Evolutionary conservation across 2,888 invertebrate genomes (phyloP), one percentile per base, ranked within the genome.

Genomic region (Perithous albicinctus): DNA sequence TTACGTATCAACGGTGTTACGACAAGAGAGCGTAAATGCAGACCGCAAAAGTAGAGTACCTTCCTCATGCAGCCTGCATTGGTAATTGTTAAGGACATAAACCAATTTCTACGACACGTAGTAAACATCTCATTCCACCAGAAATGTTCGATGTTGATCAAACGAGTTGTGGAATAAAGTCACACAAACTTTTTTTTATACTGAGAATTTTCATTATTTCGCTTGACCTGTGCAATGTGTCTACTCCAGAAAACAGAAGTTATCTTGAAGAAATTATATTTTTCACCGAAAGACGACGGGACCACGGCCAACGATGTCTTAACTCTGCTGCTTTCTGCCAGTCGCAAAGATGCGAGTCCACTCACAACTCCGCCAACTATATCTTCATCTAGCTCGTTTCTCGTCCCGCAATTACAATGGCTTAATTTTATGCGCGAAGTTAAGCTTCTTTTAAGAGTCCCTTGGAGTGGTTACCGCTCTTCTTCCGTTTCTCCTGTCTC

Each of bases 391-490:
- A 48, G 23, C 74, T 77, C 73, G 59, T 77, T 83, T 77, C 69
- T 48, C 75, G 72, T 83, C 66, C 67, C 88, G 88, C 90, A 92
- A 91, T 90, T 90, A 88, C 91, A 89, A 91, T 91, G 89, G 90
- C 87, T 91, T 91, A 92, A 92, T 92, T 92, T 92, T 91, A 92
- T 92, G 92, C 92, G 86, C 86, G 76, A 91, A 91, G 91, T 92
- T 92, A 90, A 91, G 90, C 89, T 90, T 87, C 89, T 90, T 89
- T 91, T 90, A 90, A 90, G 90, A 91, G 89, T 91, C 87, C 83
- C 84, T 75, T 67, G 82, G 87, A 87, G 89, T 86, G 86, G 88
- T 88, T 88, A 86, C 86, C 84, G 61, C 51, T 23, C 64, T 35
- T 46, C 72, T 66, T 63, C 78, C 72, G 64, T 80, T 80, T 84